Evolutionary conservation across 2,113 vertebrate genomes (phyloP).

Genomic region (Python bivittatus): DNA sequence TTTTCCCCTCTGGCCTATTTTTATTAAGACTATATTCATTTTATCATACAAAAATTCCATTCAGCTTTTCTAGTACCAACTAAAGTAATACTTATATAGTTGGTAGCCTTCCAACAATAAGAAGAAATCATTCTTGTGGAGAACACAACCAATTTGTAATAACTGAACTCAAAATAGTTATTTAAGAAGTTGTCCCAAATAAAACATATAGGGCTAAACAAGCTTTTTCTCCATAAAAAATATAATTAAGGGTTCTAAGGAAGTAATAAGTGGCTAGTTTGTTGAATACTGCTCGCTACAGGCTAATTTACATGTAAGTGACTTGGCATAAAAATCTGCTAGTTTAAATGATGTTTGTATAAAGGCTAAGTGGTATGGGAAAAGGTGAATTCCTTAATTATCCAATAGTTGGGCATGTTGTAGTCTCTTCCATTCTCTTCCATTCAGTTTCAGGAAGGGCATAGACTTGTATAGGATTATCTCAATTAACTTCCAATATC

Average conservation of each 20-base stretch:
- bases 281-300: neutral
- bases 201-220: neutral
- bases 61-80: neutral
- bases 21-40: neutral
- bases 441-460: neutral
- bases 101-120: neutral
- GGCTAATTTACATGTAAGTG: neutral
- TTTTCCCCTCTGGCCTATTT: neutral
- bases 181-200: neutral
- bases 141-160: neutral
- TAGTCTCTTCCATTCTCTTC: neutral
- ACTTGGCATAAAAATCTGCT: neutral
- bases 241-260: neutral
- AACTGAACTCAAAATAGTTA: neutral
- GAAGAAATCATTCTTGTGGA: neutral
- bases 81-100: neutral
- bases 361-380: neutral
- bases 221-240: neutral
- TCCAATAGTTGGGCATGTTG: neutral
- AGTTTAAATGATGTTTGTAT: neutral
- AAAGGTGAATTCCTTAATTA: neutral
- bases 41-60: neutral
- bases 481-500: neutral
- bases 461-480: neutral
- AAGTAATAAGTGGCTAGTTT: neutral